Conservation (phyloP, 2,797 vertebrate genomes). For the Amblyraja radiata region DNA sequence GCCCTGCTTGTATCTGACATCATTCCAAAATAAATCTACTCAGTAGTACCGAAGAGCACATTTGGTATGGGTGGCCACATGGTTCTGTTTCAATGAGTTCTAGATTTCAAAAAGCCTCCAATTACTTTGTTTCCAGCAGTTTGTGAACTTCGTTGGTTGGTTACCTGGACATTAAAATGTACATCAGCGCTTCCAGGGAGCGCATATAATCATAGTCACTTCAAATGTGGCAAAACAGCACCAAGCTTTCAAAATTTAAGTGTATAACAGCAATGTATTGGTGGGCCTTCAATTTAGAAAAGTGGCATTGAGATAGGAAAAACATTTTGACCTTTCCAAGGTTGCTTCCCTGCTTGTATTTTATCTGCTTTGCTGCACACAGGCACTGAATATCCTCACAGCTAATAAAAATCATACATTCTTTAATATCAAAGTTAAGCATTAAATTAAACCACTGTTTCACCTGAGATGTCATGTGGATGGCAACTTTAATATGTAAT, state of each 20-base stretch:
- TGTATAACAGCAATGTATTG: background rate
- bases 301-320: conserved; percentile 13
- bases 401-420: conserved; percentile 34
- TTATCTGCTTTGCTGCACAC: conserved; percentile 35
- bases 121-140: no score
- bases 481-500: conserved; percentile 37
- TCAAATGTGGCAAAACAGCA: background rate
- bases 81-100: background rate
- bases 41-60: no score
- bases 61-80: no score
- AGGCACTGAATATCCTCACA: conserved; percentile 33
- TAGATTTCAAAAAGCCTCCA: background rate
- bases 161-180: background rate
- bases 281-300: background rate
- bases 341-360: conserved; percentile 24
- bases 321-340: conserved; percentile 32
- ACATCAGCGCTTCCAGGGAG: background rate
- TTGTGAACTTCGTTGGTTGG: background rate
- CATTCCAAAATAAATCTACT: background rate
- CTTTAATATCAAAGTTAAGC: conserved; percentile 39
- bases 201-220: background rate
- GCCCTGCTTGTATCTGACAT: background rate
- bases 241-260: background rate
- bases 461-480: conserved; percentile 36
- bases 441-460: conserved; percentile 38